Evolutionary conservation across 2,888 invertebrate species (phyloP), one percentile per base, ranked within the genome.

Genomic region (Sesamia inferens): DNA sequence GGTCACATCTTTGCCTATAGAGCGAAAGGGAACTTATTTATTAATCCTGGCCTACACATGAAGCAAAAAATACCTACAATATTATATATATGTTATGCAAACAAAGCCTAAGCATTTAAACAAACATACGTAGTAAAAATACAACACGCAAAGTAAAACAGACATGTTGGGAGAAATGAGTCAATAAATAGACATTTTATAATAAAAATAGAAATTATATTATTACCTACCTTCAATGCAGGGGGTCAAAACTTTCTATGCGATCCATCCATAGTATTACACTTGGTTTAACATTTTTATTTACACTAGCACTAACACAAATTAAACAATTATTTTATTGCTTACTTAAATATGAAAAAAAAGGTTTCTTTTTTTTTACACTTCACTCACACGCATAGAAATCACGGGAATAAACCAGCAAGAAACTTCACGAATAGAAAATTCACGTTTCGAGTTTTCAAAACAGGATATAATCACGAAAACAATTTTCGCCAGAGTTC

Each of bases 161-260:
- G n/a, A 48, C 22, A 42, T 62, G 59, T n/a, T 69, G 59, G 47
- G 5, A 47, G n/a, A 47, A 24, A 54, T 42, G 0, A 55, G 24
- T 42, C 74, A 78, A 61, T 77, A 11, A 7, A 4, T 19, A 24
- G 14, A 57, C 22, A 44, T 51, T 16, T n/a, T 0, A 44, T 65
- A 62, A 57, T 72, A 67, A 76, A 81, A 81, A 85, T 84, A 85
- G 81, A 82, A 89, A 87, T 88, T 84, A 76, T 91, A 89, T 85
- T 89, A 90, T 78, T 89, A n/a, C n/a, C n/a, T n/a, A 92, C 93
- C 93, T 92, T 90, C 91, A 88, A 86, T 81, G 93, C 83, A 86
- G 93, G 92, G 90, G 91, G 89, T 89, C 83, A 81, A 79, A 78
- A 71, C 74, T 82, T 64, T 70, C 47, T 71, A 58, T 72, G 80